Evolutionary conservation across 2,888 invertebrate species (phyloP).

Genomic region (Laothoe populi): DNA sequence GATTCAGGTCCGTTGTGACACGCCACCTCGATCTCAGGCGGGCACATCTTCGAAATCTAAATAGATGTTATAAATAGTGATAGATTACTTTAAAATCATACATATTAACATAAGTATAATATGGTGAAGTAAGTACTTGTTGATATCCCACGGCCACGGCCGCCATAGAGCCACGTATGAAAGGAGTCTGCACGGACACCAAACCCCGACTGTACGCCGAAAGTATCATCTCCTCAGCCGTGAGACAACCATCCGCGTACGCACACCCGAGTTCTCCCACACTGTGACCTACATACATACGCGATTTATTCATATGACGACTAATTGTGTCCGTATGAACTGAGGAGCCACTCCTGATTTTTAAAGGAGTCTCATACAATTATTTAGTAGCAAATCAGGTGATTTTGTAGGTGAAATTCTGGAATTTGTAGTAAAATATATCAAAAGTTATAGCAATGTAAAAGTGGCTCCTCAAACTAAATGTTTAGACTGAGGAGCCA

Average conservation of each 20-base stretch:
- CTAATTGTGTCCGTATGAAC: too few relatives aligned
- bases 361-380: too few relatives aligned
- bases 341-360: too few relatives aligned
- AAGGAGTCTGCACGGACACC: constrained; percentile 87
- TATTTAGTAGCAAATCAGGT: too few relatives aligned
- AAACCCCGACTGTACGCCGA: constrained; percentile 92
- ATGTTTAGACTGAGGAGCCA: too few relatives aligned
- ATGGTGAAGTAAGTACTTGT: constrained; percentile 52
- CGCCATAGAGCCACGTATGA: constrained; percentile 93
- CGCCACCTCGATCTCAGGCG: constrained; percentile 84
- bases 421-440: too few relatives aligned
- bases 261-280: constrained; percentile 97
- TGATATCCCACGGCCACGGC: constrained; percentile 88
- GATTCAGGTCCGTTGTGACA: constrained; percentile 92
- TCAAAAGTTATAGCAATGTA: too few relatives aligned
- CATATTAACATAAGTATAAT: not conserved
- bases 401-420: too few relatives aligned
- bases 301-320: not conserved
- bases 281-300: constrained; percentile 89
- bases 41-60: constrained; percentile 52
- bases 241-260: constrained; percentile 95
- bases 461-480: too few relatives aligned
- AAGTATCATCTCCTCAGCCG: constrained; percentile 92
- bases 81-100: not conserved
- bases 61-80: constrained; percentile 47